phyloP scores from a whole-genome alignment of 2,888 invertebrate species.

The Agriopis aurantiaria region DNA sequence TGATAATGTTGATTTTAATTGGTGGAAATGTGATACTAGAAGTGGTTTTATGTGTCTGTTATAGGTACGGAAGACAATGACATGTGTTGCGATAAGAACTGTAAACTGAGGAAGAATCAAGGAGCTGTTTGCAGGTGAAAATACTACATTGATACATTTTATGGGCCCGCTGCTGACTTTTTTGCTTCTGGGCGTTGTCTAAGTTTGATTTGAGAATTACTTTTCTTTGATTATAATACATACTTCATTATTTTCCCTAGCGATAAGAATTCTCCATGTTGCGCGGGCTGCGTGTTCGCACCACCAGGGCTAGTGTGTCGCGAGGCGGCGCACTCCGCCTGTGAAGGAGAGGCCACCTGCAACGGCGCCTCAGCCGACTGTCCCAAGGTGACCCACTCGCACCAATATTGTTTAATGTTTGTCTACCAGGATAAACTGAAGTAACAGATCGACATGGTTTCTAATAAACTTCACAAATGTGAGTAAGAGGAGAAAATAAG shows the following conservation, averaged over 20 bases:
- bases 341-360: conserved; percentile 96
- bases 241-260: conserved; percentile 76
- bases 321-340: conserved; percentile 96
- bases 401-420: not conserved
- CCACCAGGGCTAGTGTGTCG: conserved; percentile 93
- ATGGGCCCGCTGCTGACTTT: too few relatives aligned
- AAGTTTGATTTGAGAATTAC: too few relatives aligned
- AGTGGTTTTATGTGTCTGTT: conserved; percentile 6
- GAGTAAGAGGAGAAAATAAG: too few relatives aligned
- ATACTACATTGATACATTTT: not conserved
- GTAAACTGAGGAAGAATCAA: conserved; percentile 92
- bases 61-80: conserved; percentile 95
- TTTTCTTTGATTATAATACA: too few relatives aligned
- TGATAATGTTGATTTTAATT: not conserved
- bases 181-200: too few relatives aligned
- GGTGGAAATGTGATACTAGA: not conserved
- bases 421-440: not conserved
- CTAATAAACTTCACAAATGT: too few relatives aligned
- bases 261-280: conserved; percentile 98
- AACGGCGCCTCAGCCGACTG: conserved; percentile 89
- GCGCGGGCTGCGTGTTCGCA: conserved; percentile 96
- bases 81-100: conserved; percentile 97
- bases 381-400: conserved; percentile 68
- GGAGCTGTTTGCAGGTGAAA: conserved; percentile 95
- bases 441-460: too few relatives aligned